Evolutionary conservation across 2,113 vertebrate species (phyloP).

Genomic region (Plotosus lineatus): DNA sequence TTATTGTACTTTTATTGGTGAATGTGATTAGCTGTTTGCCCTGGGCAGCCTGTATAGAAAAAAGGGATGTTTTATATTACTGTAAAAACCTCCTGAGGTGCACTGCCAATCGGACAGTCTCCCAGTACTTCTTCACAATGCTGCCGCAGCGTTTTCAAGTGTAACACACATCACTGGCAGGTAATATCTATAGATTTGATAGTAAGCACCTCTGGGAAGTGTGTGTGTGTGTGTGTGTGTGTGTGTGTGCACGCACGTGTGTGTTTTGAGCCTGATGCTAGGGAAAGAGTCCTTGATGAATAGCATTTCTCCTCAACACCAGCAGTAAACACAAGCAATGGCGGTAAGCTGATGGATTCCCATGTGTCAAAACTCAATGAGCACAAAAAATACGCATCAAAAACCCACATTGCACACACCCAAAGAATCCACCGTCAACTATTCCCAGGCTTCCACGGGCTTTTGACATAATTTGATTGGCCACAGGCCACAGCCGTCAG

Average conservation of each 20-base stretch:
- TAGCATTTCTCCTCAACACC: background rate
- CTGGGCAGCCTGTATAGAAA: background rate
- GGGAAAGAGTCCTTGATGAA: background rate
- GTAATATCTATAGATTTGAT: slow-evolving; percentile 4
- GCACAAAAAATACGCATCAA: background rate
- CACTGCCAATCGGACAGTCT: background rate
- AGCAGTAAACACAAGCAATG: slow-evolving; percentile 4
- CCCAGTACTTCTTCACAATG: background rate
- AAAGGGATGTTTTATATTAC: background rate
- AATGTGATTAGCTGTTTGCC: background rate
- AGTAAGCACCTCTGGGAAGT: background rate
- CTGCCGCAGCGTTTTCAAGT: background rate
- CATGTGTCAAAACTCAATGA: background rate
- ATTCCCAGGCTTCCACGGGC: background rate
- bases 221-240: background rate
- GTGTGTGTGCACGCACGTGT: too few relatives aligned
- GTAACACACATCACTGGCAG: background rate
- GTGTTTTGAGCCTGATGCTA: background rate
- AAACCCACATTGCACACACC: background rate
- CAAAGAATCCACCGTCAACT: slow-evolving; percentile 7
- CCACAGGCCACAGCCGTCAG: slow-evolving; percentile 21
- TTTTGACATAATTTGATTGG: slow-evolving; percentile 36
- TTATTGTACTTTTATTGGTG: background rate
- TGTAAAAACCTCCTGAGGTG: background rate
- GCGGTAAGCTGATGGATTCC: slow-evolving; percentile 1